Evolutionary conservation across 2,888 invertebrate species (phyloP).

Genomic region (Eupelmus urozonus): DNA sequence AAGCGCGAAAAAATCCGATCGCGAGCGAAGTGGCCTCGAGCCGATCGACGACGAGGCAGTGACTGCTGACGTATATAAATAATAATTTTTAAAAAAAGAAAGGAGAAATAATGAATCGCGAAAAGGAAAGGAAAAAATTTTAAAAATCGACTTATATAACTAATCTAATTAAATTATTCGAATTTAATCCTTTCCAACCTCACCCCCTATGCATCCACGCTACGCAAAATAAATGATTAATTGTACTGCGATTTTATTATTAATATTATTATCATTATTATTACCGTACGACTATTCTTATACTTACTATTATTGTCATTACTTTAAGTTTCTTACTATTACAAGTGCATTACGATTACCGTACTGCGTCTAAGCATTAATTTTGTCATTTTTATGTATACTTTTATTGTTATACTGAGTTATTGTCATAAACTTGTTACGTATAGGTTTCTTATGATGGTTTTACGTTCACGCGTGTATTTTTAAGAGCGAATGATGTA

Average conservation of each 20-base stretch:
- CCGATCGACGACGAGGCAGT: neutral
- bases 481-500: constrained; percentile 19
- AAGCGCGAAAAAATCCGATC: neutral
- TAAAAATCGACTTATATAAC: constrained; percentile 44
- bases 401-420: constrained; percentile 26
- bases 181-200: constrained; percentile 43
- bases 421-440: constrained; percentile 32
- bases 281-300: neutral
- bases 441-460: constrained; percentile 10
- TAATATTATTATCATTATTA: constrained; percentile 56
- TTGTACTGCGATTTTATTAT: constrained; percentile 45
- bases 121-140: constrained; percentile 27
- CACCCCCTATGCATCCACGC: constrained; percentile 38
- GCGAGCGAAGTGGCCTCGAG: too few species aligned
- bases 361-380: constrained; percentile 22
- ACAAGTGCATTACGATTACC: constrained; percentile 26
- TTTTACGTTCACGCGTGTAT: constrained; percentile 22
- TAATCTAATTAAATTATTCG: constrained; percentile 53
- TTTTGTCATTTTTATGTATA: constrained; percentile 37
- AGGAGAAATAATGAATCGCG: neutral
- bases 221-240: constrained; percentile 53
- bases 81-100: neutral
- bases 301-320: constrained; percentile 22
- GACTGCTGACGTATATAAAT: neutral
- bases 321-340: constrained; percentile 31